phyloP scores from a whole-genome alignment of 2,113 vertebrate species.

The Sminthopsis crassicaudata region DNA sequence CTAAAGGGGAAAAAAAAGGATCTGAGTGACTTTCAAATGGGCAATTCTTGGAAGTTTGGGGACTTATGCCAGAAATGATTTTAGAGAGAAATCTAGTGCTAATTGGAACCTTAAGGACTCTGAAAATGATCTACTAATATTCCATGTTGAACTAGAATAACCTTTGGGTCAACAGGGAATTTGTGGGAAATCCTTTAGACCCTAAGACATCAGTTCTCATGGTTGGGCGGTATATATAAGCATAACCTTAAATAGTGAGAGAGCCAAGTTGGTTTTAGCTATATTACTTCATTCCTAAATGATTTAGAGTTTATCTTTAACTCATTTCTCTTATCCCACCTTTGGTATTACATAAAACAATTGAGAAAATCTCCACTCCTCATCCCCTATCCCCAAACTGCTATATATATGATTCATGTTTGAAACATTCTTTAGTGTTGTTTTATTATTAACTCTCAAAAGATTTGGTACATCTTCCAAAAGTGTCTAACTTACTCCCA shows the following conservation, averaged over 20 bases:
- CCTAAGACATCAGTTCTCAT: neutral
- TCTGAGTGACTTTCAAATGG: neutral
- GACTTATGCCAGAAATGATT: neutral
- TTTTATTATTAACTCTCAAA: constrained; percentile 67
- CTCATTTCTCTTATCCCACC: neutral
- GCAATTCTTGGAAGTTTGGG: neutral
- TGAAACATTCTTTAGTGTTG: constrained; percentile 60
- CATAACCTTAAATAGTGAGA: neutral
- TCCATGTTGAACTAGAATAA: neutral
- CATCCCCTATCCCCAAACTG: constrained; percentile 26
- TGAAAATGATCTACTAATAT: neutral
- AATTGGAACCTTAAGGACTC: neutral
- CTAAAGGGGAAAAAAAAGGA: neutral
- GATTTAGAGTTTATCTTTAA: neutral
- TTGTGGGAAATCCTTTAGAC: neutral
- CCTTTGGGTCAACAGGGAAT: neutral
- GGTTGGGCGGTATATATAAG: neutral
- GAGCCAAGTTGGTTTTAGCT: neutral
- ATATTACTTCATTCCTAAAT: neutral
- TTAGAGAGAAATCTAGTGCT: neutral
- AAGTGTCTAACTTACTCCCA: constrained; percentile 60
- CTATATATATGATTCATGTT: constrained; percentile 50
- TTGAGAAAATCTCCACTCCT: neutral
- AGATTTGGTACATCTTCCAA: constrained; percentile 63
- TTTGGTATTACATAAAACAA: constrained; percentile 25